These are phyloP conservation scores for Babylonia areolata DNA, from an alignment of 1,140 invertebrate species.

Conservation along the genomic window DNA sequence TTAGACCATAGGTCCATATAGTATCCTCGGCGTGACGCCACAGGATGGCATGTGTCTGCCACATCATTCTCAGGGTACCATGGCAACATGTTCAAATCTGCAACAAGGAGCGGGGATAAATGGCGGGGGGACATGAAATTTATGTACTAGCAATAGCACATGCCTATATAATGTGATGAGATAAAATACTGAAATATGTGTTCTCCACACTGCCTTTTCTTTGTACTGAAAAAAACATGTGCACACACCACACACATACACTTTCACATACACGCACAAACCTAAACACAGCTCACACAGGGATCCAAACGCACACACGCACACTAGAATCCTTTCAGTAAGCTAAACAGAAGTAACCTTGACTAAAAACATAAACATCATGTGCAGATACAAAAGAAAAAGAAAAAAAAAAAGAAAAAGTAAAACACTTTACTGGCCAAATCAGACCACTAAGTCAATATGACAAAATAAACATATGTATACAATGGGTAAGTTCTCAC, in stretches of 20 bases:
- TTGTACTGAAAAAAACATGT: neutral
- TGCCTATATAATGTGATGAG: neutral
- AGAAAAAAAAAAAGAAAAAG: neutral
- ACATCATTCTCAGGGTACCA: slow-evolving; percentile 5
- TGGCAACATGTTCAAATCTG: slow-evolving; percentile 30
- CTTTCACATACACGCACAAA: no score
- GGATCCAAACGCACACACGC: no score
- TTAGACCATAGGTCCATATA: slow-evolving; percentile 52
- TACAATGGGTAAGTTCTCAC: neutral
- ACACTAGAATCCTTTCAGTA: no score
- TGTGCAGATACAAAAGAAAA: no score
- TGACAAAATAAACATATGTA: neutral
- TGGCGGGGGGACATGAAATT: neutral
- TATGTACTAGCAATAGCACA: neutral
- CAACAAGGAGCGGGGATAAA: neutral
- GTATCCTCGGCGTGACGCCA: slow-evolving; percentile 47
- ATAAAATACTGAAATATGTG: neutral
- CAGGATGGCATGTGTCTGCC: slow-evolving; percentile 32
- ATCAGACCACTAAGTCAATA: neutral
- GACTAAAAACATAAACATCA: no score
- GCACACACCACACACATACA: no score
- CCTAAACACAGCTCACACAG: no score
- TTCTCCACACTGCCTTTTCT: neutral
- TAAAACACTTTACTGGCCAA: no score
- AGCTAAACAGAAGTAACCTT: no score